These are phyloP conservation scores for Kryptolebias ocellatus DNA, from an alignment of 2,797 vertebrate genomes.

Conservation along the genomic window DNA sequence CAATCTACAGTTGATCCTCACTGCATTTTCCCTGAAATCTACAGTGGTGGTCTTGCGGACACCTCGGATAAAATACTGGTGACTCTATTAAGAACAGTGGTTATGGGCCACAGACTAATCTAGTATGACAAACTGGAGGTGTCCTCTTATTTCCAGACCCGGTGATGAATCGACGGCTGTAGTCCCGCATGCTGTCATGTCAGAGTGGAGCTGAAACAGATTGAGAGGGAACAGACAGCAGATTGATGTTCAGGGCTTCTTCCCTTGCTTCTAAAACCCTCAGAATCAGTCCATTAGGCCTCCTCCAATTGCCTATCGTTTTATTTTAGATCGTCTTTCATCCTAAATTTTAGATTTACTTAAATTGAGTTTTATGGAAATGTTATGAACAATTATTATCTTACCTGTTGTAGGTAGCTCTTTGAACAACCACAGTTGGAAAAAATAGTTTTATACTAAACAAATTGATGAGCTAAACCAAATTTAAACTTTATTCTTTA, in stretches of 20 bases:
- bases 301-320: conserved; percentile 71
- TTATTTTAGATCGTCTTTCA: conserved; percentile 44
- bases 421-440: neutral
- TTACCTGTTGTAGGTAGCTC: neutral
- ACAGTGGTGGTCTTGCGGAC: conserved; percentile 77
- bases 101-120: conserved; percentile 85
- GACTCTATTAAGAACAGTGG: conserved; percentile 84
- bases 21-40: conserved; percentile 62
- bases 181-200: conserved; percentile 82
- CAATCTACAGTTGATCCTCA: conserved; percentile 31
- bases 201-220: conserved; percentile 82
- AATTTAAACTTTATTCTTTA: neutral
- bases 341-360: too few species aligned
- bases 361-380: too few species aligned
- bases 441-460: neutral
- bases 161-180: conserved; percentile 81
- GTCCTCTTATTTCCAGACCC: conserved; percentile 83
- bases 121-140: conserved; percentile 85
- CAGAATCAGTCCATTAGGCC: conserved; percentile 76
- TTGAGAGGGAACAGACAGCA: conserved; percentile 79
- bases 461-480: neutral
- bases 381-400: neutral
- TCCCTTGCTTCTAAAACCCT: conserved; percentile 73
- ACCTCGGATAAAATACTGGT: conserved; percentile 75
- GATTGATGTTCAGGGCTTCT: conserved; percentile 76